These are phyloP conservation scores for Mastacembelus armatus DNA, from an alignment of 2,797 vertebrate species.

Conservation along the genomic window DNA sequence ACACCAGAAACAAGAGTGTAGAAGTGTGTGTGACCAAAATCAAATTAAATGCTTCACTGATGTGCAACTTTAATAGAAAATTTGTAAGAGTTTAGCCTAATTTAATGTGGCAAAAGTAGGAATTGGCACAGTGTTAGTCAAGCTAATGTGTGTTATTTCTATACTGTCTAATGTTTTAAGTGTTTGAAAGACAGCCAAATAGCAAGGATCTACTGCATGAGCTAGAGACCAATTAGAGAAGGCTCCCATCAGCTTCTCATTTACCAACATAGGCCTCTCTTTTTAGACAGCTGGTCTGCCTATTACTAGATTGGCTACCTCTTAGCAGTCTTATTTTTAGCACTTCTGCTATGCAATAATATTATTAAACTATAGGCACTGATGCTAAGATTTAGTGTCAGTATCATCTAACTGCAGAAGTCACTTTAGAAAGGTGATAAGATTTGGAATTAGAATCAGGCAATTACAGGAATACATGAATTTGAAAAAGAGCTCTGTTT, in stretches of 20 bases:
- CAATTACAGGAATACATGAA: neutral
- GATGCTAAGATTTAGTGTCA: neutral
- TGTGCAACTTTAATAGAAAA: neutral
- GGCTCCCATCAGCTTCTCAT: too few species aligned
- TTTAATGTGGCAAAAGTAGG: neutral
- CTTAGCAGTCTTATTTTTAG: slow-evolving; percentile 37
- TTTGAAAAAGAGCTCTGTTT: neutral
- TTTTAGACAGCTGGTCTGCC: too few species aligned
- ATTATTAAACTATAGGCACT: slow-evolving; percentile 4
- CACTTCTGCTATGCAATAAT: too few species aligned
- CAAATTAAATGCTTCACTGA: neutral
- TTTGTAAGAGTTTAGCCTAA: neutral
- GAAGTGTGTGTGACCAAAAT: too few species aligned
- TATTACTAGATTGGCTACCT: too few species aligned
- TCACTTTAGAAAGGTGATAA: slow-evolving; percentile 1
- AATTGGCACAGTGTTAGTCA: neutral
- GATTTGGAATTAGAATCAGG: neutral
- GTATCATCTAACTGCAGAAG: slow-evolving; percentile 13
- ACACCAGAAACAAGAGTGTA: neutral
- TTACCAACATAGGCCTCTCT: neutral
- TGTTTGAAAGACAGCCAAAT: slow-evolving; percentile 7
- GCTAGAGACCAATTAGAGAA: too few species aligned
- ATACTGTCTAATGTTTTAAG: slow-evolving; percentile 17
- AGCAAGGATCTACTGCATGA: slow-evolving; percentile 6
- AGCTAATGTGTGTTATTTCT: neutral